Percentiles rank a stretch among this genome's conserved stretches.
These are phyloP conservation scores for Calypte anna DNA, from an alignment of 2,113 vertebrate genomes.

Conservation along the genomic window DNA sequence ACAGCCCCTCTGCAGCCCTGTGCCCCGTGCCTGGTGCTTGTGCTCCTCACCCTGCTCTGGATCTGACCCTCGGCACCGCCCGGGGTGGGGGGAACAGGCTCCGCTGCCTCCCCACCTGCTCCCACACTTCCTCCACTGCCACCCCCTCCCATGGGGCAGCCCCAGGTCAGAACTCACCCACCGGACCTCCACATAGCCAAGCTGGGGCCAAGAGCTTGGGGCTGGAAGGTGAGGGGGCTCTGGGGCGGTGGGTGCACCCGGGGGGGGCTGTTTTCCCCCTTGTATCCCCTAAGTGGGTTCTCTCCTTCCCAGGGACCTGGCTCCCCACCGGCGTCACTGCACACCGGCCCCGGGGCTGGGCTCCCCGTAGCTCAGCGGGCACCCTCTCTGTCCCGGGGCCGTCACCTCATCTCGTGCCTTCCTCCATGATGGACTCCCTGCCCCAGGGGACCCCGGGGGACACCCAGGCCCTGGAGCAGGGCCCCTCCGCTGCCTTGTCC, in stretches of 20 bases:
- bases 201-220: background rate
- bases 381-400: background rate
- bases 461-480: background rate
- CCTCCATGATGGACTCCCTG: background rate
- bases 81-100: background rate
- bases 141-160: background rate
- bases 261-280: background rate
- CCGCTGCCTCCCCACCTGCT: background rate
- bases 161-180: background rate
- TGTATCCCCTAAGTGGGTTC: background rate
- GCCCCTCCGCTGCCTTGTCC: conserved; percentile 12
- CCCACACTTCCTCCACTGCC: background rate
- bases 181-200: background rate
- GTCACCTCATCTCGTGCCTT: background rate
- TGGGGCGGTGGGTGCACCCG: fast-evolving
- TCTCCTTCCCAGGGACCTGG: background rate
- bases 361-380: background rate
- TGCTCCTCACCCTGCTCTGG: conserved; percentile 24
- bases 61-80: conserved; percentile 21
- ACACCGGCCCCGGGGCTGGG: background rate
- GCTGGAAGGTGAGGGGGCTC: conserved; percentile 17
- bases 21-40: background rate
- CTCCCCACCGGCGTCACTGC: background rate
- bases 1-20: background rate
- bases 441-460: background rate